Percentiles rank a stretch among this genome's conserved stretches.
These are phyloP conservation scores for Drosophila mulleri DNA, from an alignment of 2,888 invertebrate genomes.

Conservation along the genomic window DNA sequence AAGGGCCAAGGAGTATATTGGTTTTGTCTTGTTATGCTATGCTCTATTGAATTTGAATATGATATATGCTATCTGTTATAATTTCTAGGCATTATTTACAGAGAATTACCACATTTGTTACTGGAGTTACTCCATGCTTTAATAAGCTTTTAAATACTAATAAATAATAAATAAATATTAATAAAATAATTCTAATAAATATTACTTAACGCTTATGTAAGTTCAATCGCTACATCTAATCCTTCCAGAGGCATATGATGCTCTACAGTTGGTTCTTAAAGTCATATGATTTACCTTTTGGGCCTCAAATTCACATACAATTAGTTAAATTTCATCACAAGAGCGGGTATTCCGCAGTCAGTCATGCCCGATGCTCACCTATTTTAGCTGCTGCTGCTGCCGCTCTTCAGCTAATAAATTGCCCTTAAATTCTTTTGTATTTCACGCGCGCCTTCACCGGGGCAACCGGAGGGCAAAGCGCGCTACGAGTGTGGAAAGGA, in stretches of 20 bases:
- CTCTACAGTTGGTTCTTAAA: neutral
- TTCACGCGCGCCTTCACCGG: conserved; percentile 74
- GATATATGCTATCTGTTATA: too few species aligned
- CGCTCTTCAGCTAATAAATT: conserved; percentile 75
- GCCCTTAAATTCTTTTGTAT: conserved; percentile 75
- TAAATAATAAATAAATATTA: too few species aligned
- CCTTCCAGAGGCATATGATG: neutral
- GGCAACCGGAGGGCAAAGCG: conserved; percentile 39
- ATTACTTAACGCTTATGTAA: too few species aligned
- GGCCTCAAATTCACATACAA: neutral
- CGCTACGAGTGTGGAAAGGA: neutral
- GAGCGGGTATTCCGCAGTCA: neutral
- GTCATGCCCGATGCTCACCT: neutral
- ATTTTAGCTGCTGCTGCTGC: conserved; percentile 18
- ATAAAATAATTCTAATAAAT: neutral
- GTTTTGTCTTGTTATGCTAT: neutral
- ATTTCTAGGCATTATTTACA: too few species aligned
- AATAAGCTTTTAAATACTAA: neutral
- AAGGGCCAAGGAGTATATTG: neutral
- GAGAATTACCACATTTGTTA: neutral
- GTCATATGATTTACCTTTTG: neutral
- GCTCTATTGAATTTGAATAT: too few species aligned
- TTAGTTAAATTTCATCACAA: neutral
- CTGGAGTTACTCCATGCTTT: neutral
- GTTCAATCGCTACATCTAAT: neutral